Evolutionary conservation across 2,797 vertebrate genomes (phyloP).

Genomic region (Sebastes melanostomus): DNA sequence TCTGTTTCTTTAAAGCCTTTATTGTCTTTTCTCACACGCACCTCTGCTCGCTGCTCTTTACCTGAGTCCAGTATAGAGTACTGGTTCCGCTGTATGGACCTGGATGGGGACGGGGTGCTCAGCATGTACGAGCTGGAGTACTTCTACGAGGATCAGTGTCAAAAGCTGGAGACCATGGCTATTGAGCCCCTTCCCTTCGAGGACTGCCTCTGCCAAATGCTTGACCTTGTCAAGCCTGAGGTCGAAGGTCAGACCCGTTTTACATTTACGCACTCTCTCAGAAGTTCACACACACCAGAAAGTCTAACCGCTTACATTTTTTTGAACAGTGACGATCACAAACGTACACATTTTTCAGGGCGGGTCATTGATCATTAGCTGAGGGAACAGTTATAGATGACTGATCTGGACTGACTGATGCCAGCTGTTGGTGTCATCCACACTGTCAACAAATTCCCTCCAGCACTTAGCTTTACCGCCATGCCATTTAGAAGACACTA

Average conservation of each 20-base stretch:
- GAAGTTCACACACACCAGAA: background rate
- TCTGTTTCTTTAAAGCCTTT: background rate
- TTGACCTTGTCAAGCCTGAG: conserved; percentile 93
- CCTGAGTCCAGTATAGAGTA: conserved; percentile 89
- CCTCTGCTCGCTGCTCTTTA: background rate
- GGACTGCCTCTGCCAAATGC: conserved; percentile 97
- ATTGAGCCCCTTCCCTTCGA: conserved; percentile 94
- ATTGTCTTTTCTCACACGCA: background rate
- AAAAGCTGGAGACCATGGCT: conserved; percentile 90
- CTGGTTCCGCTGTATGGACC: conserved; percentile 99
- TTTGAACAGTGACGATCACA: background rate
- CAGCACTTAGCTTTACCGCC: conserved; percentile 38
- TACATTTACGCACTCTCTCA: conserved; percentile 17
- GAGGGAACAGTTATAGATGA: conserved; percentile 30
- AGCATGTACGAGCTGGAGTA: conserved; percentile 96
- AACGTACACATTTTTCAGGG: background rate
- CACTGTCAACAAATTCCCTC: conserved; percentile 41
- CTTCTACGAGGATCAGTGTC: conserved; percentile 97
- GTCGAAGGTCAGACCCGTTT: conserved; percentile 81
- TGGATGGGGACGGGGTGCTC: conserved; percentile 93
- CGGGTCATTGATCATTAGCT: conserved; percentile 31
- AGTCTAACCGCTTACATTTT: background rate
- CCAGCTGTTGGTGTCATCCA: conserved; percentile 58
- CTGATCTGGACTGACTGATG: background rate
- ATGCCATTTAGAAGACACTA: conserved; percentile 33